These are phyloP conservation scores for Tethea ocularis DNA, from an alignment of 2,888 invertebrate species.

Conservation along the genomic window DNA sequence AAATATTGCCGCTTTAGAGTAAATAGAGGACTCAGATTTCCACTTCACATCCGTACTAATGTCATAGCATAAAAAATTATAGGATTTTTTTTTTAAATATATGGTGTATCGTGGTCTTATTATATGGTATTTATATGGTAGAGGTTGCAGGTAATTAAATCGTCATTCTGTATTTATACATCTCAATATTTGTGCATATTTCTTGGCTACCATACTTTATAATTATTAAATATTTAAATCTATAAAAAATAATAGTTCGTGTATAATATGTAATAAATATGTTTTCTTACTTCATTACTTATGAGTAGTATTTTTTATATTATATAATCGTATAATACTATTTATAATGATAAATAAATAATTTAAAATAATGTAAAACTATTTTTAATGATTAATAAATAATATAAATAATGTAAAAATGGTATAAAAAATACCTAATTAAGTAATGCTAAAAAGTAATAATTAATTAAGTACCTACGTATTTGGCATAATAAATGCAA, in stretches of 20 bases:
- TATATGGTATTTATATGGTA: no score
- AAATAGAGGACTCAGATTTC: no score
- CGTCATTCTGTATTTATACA: no score
- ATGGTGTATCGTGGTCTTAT: no score
- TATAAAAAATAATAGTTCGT: neutral
- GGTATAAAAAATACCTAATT: neutral
- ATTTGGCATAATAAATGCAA: conserved; percentile 36
- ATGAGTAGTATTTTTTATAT: neutral
- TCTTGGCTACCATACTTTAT: neutral
- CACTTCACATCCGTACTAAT: no score
- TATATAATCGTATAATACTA: neutral
- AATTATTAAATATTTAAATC: neutral
- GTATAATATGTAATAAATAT: neutral
- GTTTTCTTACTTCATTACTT: neutral
- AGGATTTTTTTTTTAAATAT: no score
- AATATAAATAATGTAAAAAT: neutral
- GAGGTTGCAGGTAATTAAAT: no score
- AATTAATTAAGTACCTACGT: conserved; percentile 17
- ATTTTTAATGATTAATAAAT: neutral
- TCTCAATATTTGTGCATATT: neutral
- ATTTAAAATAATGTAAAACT: neutral
- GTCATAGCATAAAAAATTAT: no score
- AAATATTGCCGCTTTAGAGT: no score
- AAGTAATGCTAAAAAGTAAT: neutral
- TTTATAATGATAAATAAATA: neutral